Evolutionary conservation across 2,888 invertebrate species (phyloP).

Genomic region (Lathronympha strigana): DNA sequence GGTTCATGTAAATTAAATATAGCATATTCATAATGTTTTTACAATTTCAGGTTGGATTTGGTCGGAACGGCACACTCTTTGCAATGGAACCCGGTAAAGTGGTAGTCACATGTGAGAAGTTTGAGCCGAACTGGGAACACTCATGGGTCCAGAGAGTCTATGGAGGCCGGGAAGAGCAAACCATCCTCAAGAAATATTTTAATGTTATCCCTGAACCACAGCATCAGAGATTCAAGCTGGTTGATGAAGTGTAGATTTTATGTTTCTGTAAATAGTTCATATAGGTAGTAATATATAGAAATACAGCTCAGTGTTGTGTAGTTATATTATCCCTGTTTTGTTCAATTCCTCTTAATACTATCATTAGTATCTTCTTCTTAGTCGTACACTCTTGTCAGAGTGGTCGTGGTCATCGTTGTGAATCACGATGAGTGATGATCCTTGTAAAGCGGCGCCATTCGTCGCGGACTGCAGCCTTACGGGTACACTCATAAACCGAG

Average conservation of each 20-base stretch:
- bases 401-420: too few species aligned
- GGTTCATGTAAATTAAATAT: too few species aligned
- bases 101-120: conserved; percentile 91
- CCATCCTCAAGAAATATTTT: conserved; percentile 92
- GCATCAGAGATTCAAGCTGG: conserved; percentile 90
- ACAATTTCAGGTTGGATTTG: conserved; percentile 90
- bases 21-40: not conserved
- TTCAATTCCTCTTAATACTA: too few species aligned
- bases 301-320: not conserved
- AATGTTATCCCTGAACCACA: conserved; percentile 92
- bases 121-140: conserved; percentile 91
- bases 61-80: conserved; percentile 90
- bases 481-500: too few species aligned
- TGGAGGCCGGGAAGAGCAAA: conserved; percentile 85
- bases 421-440: too few species aligned
- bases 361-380: too few species aligned
- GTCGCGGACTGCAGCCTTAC: too few species aligned
- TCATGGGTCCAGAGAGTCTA: conserved; percentile 88
- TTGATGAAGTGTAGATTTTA: conserved; percentile 86
- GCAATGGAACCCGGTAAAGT: conserved; percentile 92
- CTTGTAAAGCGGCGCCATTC: too few species aligned
- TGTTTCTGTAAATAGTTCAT: conserved; percentile 23
- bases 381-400: too few species aligned
- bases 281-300: conserved; percentile 14
- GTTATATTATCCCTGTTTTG: not conserved